Evolutionary conservation across 2,797 vertebrate species (phyloP), one percentile per base, ranked within the genome.

Genomic region (Champsocephalus esox): DNA sequence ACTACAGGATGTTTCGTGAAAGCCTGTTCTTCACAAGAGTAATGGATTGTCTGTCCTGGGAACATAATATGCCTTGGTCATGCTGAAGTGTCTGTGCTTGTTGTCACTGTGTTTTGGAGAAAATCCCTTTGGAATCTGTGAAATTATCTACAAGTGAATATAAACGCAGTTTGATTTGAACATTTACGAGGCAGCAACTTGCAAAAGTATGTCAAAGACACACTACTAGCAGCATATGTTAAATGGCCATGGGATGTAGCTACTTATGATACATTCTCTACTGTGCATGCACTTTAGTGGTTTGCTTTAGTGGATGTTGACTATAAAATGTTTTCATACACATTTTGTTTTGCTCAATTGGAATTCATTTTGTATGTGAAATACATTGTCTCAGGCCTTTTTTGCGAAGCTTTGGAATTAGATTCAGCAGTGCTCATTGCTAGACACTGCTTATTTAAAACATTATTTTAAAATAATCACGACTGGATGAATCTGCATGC

Each of bases 41-140:
- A 73, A 72, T 75, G 80, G 50, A 80, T 83, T 49, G 77, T 77
- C 75, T 89, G 84, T 88, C 85, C 57, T 1, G 50, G 77, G 89
- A 85, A 79, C 70, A 82, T 24, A 61, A 61, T 78, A 69, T 12
- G 86, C 87, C 85, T 75, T 21, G 1, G 74, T 87, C 85, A 67
- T 34, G 75, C 75, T 77, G 60, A 73, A 85, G 74, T 79, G 81
- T 81, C 70, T 89, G 78, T 73, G 82, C 79, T 79, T 92, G 83
- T 87, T 89, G 87, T 86, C 84, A 63, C 24, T 28, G 66, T 82
- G 81, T 84, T 89, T 84, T 76, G 56, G 56, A 72, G 62, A 74
- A 79, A 83, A 79, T 79, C 80, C 76, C 77, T 7, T n/a, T 75
- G 77, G 84, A 83, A 83, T 78, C 57, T 28, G 56, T 75, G 79